phyloP scores from a whole-genome alignment of 2,888 invertebrate genomes.

The Pollenia griseotomentosa region DNA sequence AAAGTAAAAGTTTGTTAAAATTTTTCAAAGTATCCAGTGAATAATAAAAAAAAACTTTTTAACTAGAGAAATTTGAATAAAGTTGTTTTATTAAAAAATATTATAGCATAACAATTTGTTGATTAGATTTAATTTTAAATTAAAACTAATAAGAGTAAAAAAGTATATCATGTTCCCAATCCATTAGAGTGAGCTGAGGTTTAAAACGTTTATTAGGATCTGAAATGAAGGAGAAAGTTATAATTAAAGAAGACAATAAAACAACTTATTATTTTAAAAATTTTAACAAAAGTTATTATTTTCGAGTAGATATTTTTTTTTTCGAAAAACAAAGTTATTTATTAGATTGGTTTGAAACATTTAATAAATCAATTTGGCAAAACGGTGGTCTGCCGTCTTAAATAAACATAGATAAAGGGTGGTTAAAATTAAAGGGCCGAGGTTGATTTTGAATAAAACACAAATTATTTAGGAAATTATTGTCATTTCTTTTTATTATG shows the following conservation, averaged over 20 bases:
- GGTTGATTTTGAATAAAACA: no score
- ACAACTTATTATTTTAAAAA: not conserved
- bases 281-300: not conserved
- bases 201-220: conserved; percentile 87
- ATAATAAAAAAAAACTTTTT: conserved; percentile 22
- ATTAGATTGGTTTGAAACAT: no score
- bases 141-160: conserved; percentile 8
- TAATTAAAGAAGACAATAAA: not conserved
- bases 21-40: conserved; percentile 29
- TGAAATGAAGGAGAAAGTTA: conserved; percentile 82
- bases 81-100: not conserved
- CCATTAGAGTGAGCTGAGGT: conserved; percentile 86
- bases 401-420: no score
- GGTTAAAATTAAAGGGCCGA: no score
- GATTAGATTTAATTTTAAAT: not conserved
- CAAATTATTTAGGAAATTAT: no score
- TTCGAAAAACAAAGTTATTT: no score
- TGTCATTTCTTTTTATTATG: no score
- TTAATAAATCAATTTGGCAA: no score
- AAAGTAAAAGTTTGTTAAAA: conserved; percentile 37
- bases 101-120: conserved; percentile 42
- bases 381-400: no score
- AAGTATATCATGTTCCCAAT: conserved; percentile 86
- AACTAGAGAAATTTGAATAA: conserved; percentile 6
- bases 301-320: no score